Conservation (phyloP, 2,113 vertebrate genomes). For the Marcusenius ussheri region DNA sequence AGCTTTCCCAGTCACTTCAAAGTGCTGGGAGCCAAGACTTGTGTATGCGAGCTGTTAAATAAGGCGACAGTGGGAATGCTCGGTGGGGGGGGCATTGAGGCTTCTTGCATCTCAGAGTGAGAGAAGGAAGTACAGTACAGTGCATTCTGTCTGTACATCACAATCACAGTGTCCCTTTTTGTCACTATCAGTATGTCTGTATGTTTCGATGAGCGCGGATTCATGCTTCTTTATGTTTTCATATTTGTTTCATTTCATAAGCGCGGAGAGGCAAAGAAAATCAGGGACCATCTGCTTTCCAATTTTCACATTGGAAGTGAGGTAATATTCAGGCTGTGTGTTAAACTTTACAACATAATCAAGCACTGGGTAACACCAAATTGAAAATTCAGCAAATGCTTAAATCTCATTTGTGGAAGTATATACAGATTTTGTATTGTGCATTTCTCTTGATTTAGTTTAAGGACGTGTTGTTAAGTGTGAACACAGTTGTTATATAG, state of each 20-base stretch:
- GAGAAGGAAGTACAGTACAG: constrained; percentile 23
- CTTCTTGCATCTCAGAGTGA: constrained; percentile 23
- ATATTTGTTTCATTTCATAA: not conserved
- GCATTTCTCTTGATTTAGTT: not conserved
- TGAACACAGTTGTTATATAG: not conserved
- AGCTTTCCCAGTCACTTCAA: constrained; percentile 32
- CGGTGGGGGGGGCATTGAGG: constrained; percentile 3
- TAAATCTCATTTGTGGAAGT: not conserved
- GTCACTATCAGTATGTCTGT: not conserved
- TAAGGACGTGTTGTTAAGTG: not conserved
- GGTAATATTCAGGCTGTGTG: not conserved
- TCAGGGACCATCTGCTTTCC: not conserved
- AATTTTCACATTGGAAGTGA: not conserved
- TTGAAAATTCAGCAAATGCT: not conserved
- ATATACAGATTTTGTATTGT: not conserved
- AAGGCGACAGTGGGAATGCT: constrained; percentile 17
- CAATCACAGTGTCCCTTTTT: constrained; percentile 20
- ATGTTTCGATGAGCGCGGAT: not conserved
- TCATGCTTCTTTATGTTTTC: constrained; percentile 3
- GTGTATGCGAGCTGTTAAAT: constrained; percentile 34
- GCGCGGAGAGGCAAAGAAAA: not conserved
- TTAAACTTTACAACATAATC: not conserved
- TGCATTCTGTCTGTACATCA: constrained; percentile 27
- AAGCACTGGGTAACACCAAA: not conserved
- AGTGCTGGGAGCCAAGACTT: constrained; percentile 27